Evolutionary conservation across 2,113 vertebrate genomes (phyloP).

Genomic region (Myiopsitta monachus): DNA sequence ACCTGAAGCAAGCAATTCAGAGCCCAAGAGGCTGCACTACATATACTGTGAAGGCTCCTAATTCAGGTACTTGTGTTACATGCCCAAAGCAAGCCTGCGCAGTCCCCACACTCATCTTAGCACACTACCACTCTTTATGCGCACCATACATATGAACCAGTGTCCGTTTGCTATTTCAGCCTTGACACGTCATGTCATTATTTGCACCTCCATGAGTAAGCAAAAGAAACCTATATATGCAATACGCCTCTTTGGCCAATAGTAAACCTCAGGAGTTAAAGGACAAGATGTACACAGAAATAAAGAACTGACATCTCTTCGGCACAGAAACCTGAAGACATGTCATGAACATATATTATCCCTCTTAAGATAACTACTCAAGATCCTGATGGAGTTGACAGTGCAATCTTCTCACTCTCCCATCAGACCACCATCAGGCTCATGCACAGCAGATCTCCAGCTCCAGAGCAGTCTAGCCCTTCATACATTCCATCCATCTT

Average conservation of each 20-base stretch:
- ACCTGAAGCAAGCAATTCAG: not conserved
- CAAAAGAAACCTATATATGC: not conserved
- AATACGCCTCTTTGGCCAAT: not conserved
- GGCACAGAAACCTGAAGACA: not conserved
- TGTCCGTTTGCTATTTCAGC: not conserved
- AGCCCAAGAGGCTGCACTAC: not conserved
- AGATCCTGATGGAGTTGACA: not conserved
- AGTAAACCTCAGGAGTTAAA: not conserved
- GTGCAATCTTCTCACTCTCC: not conserved
- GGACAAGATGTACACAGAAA: not conserved
- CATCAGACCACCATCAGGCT: not conserved
- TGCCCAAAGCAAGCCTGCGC: not conserved
- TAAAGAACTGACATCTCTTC: not conserved
- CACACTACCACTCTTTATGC: not conserved
- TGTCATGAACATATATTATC: not conserved
- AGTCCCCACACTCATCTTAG: not conserved
- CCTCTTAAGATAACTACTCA: not conserved
- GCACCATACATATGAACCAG: fast-evolving
- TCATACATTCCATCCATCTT: not conserved
- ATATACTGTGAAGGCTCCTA: not conserved
- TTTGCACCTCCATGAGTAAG: not conserved
- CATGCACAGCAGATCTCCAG: not conserved
- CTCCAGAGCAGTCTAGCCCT: not conserved
- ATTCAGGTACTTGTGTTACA: not conserved
- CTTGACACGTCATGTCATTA: not conserved